Base-by-base conservation (phyloP, 2,888 invertebrate genomes). In the Bunonema sp. region DNA sequence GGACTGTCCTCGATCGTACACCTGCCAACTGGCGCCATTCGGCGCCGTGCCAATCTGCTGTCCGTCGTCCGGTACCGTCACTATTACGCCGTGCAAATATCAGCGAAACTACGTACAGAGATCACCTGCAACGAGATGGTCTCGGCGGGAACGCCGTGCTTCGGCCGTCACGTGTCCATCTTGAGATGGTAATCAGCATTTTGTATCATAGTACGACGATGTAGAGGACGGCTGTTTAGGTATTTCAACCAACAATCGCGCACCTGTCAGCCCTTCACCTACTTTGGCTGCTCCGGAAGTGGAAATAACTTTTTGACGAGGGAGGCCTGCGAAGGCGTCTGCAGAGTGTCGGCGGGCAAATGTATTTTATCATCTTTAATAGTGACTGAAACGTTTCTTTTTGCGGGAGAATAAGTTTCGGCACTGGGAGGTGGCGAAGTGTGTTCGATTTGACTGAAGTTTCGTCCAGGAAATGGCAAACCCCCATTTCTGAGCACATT, bases 231-330 rank as follows among this genome's bases (percentile, higher is more conserved):
- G n/a, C n/a, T n/a, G n/a, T n/a, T n/a, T n/a, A n/a, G n/a, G n/a
- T 41, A 46, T 37, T 57, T 46, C 40, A 54, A 57, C 37, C 37
- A 48, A n/a, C 47, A 51, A 15, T 46, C 43, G 20, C 55, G 58
- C 36, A 50, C 52, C 39, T 65, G 65, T 35, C 58, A 60, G 42
- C 52, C 65, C n/a, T 65, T 66, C 58, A 61, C 61, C 38, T 64
- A 61, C 41, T 64, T 61, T 35, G 63, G 60, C 16, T 64, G 64
- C 39, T 54, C 47, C 34, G 64, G 64, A 31, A 57, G 52, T 40
- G 52, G 55, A 4, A 64, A 64, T 50, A 64, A 64, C 45, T 64
- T 64, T 39, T 45, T 54, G 29, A 52, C 59, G 1, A 45, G 53
- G 26, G 47, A 58, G 16, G 53, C 59, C 23, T 64, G 64, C 41